Evolutionary conservation across 2,888 invertebrate species (phyloP), one percentile per base, ranked within the genome.

Genomic region (Brenthis daphne): DNA sequence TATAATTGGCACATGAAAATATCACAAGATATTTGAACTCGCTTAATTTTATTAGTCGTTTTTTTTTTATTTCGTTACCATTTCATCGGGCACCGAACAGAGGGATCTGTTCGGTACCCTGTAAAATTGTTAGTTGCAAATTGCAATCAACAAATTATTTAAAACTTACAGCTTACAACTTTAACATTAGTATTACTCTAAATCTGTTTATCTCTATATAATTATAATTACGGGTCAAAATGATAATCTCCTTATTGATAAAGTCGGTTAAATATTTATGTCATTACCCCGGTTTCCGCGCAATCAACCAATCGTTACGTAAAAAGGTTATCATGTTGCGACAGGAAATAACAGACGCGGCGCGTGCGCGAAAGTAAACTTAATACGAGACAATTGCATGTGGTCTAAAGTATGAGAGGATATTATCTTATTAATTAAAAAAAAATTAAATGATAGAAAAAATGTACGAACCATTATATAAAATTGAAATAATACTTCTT

Each of bases 351-450:
- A 77, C 78, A 75, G 79, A 74, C 74, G 70, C 85, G 83, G 70
- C 86, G 83, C 88, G 86, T 85, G 87, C 84, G 79, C 80, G 77
- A 79, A 82, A 80, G 79, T 79, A 82, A 85, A 83, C 77, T 78
- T 72, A 80, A 79, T 80, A 76, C 81, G 83, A 83, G 73, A 83
- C 83, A 82, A 72, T 73, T 66, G 54, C 47, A 60, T 50, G 37
- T 51, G 70, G 74, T 65, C 33, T 64, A 75, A 72, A 47, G 61
- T 8, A 66, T n/a, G 64, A 69, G 74, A 64, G 33, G 8, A 20
- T 37, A 13, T 53, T 51, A 43, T 8, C 37, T n/a, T 3, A 6
- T 51, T 4, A 29, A 14, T 50, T 50, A 1, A 51, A 51, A 51
- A 51, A 51, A 51, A 51, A 51, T 4, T n/a, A n/a, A 5, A 2